Percentiles rank a stretch among this genome's conserved stretches.
Evolutionary conservation across 2,888 invertebrate species (phyloP).

Genomic region (Venusia cambrica): DNA sequence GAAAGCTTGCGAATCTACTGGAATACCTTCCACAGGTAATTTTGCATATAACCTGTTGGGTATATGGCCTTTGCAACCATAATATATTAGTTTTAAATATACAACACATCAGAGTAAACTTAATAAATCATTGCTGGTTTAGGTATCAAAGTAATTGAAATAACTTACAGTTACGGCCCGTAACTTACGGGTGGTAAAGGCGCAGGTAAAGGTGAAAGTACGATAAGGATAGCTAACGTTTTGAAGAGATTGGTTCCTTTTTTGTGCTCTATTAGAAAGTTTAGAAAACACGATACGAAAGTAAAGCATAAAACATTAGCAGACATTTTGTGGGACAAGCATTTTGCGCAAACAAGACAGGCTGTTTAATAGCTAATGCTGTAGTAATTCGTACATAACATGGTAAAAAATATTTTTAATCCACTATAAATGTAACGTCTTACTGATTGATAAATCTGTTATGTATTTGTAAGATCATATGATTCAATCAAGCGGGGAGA

Average conservation of each 20-base stretch:
- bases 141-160: no score
- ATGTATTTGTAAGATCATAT: constrained; percentile 8
- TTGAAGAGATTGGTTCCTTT: constrained; percentile 29
- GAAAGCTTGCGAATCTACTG: constrained; percentile 21
- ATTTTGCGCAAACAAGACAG: constrained; percentile 9
- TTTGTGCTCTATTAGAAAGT: constrained; percentile 37
- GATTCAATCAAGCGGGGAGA: constrained; percentile 15
- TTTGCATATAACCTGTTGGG: no score
- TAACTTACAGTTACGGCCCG: no score
- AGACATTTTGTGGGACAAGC: constrained; percentile 10
- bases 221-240: constrained; percentile 32
- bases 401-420: constrained; percentile 1
- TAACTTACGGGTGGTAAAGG: constrained; percentile 27
- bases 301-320: constrained; percentile 16
- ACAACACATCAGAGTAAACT: no score
- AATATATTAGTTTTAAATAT: no score
- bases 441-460: constrained; percentile 16
- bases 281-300: constrained; percentile 29
- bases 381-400: no score
- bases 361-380: no score
- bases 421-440: constrained; percentile 5
- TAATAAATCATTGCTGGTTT: no score
- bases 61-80: no score
- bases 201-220: constrained; percentile 43
- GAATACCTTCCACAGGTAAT: no score